These are phyloP conservation scores for Drosophila bifasciata DNA, from an alignment of 1,140 invertebrate species.

Conservation along the genomic window DNA sequence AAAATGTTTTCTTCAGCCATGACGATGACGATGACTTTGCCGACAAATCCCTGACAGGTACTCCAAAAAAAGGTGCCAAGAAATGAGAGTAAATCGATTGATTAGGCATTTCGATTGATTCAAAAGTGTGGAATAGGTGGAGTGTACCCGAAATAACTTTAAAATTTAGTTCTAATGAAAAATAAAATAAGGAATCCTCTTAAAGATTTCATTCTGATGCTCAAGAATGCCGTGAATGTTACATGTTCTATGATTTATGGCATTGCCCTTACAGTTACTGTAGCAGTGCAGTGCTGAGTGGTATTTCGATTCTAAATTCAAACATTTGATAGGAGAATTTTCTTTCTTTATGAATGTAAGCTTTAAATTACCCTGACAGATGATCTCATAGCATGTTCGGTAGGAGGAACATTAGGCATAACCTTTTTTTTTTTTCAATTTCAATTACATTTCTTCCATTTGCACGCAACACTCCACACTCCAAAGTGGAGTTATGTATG, in stretches of 20 bases:
- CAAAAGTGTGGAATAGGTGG: neutral
- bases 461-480: conserved; percentile 12
- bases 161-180: too few relatives aligned
- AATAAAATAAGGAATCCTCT: too few relatives aligned
- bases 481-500: conserved; percentile 14
- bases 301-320: too few relatives aligned
- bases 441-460: conserved; percentile 23
- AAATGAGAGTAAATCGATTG: conserved; percentile 51
- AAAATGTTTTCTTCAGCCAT: conserved; percentile 33
- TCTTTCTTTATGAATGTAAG: too few relatives aligned
- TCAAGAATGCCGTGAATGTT: too few relatives aligned
- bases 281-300: too few relatives aligned
- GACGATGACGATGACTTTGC: conserved; percentile 6
- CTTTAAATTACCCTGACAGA: conserved; percentile 1
- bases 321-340: too few relatives aligned
- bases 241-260: too few relatives aligned
- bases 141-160: neutral
- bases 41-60: conserved; percentile 31
- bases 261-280: too few relatives aligned
- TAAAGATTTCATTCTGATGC: too few relatives aligned
- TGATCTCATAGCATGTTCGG: conserved; percentile 35
- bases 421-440: conserved; percentile 16
- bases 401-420: conserved; percentile 2
- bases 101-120: conserved; percentile 13
- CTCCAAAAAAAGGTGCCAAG: neutral